These are phyloP conservation scores for Drosophila buzzatii DNA, from an alignment of 2,888 invertebrate genomes.

Conservation along the genomic window DNA sequence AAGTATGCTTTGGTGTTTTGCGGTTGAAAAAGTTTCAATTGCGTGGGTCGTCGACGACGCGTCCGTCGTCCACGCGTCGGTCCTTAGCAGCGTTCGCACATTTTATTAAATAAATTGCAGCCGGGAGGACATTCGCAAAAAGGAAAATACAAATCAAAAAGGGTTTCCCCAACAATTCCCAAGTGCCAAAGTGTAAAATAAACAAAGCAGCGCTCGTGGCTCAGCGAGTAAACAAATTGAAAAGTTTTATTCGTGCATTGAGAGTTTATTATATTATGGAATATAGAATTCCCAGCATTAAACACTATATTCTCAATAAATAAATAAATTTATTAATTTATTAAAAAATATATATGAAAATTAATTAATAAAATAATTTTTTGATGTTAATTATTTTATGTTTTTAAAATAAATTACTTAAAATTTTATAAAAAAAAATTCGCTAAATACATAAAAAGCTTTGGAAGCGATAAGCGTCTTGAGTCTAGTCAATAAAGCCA, in stretches of 20 bases:
- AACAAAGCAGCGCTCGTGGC: slow-evolving; percentile 22
- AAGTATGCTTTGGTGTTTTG: slow-evolving; percentile 80
- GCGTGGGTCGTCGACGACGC: slow-evolving; percentile 60
- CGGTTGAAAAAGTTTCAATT: slow-evolving; percentile 79
- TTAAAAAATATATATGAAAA: too few relatives aligned
- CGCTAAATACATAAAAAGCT: not conserved
- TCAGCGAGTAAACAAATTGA: slow-evolving; percentile 55
- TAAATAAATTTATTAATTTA: too few relatives aligned
- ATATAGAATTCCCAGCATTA: slow-evolving; percentile 3
- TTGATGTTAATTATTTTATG: too few relatives aligned
- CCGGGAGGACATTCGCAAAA: slow-evolving; percentile 58
- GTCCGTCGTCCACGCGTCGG: not conserved
- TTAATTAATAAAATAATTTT: too few relatives aligned
- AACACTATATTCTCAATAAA: not conserved
- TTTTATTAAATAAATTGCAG: slow-evolving; percentile 79
- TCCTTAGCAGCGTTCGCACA: slow-evolving; percentile 49
- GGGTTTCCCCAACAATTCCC: slow-evolving; percentile 34
- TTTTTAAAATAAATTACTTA: too few relatives aligned
- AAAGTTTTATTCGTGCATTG: slow-evolving; percentile 36
- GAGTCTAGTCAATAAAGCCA: not conserved
- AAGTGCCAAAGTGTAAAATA: slow-evolving; percentile 38
- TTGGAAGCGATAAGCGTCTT: not conserved
- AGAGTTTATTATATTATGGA: slow-evolving; percentile 18
- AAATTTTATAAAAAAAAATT: too few relatives aligned
- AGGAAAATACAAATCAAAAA: slow-evolving; percentile 39